Conservation (phyloP, 2,113 vertebrate genomes). For the Barbus barbus region DNA sequence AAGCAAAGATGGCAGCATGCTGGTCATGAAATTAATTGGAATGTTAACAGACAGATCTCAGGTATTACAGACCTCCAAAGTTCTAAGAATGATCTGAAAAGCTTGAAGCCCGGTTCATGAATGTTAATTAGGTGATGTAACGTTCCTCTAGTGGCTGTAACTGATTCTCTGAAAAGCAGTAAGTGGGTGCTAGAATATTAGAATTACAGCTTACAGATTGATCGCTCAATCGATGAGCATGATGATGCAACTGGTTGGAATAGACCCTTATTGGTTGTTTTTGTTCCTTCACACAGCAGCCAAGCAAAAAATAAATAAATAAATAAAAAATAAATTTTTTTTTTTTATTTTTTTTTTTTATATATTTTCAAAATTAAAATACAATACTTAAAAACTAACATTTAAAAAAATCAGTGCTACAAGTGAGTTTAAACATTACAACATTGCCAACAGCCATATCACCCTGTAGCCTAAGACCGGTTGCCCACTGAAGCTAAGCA, state of each 20-base stretch:
- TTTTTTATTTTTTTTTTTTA: no score
- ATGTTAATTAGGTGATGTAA: constrained; percentile 1
- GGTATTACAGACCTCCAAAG: not conserved
- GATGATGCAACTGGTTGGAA: not conserved
- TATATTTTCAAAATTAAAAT: no score
- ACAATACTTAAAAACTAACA: no score
- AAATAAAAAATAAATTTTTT: no score
- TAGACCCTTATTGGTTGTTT: not conserved
- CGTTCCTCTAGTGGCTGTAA: not conserved
- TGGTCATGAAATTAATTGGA: not conserved
- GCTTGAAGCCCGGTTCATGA: not conserved
- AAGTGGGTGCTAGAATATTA: not conserved
- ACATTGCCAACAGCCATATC: no score
- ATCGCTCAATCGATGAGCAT: not conserved
- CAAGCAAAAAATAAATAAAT: not conserved
- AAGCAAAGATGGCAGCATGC: not conserved
- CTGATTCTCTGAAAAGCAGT: not conserved
- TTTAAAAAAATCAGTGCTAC: no score
- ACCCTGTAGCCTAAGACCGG: no score
- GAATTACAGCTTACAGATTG: not conserved
- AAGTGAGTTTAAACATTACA: no score
- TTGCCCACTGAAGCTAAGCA: no score
- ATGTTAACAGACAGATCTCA: not conserved
- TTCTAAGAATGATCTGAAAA: not conserved
- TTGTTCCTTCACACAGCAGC: not conserved